Evolutionary conservation across 2,113 vertebrate species (phyloP), one percentile per base, ranked within the genome.

Genomic region (Alaudala cheleensis): DNA sequence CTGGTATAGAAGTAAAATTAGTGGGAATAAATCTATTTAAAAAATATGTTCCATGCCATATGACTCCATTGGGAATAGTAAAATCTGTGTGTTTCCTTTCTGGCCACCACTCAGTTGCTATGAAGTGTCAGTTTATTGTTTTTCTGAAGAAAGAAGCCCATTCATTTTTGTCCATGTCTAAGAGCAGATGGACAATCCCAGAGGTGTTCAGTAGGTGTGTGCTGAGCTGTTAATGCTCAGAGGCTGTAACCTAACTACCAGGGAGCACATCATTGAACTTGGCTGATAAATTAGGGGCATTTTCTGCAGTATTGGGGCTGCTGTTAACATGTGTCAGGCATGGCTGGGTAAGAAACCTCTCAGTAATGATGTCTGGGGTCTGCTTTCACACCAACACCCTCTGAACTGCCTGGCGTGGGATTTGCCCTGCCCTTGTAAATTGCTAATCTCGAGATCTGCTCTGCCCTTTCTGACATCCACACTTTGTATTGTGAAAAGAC

Each of bases 11-110:
- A 61, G 20, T 80, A 74, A 84, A 91, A 83, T 39, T 31, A 71
- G 9, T 28, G 51, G 67, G 64, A 94, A 92, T 86, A 86, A 71
- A 74, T 83, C 86, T 96, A 78, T 97, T 91, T 92, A 9, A 37
- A 93, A 91, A 92, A 34, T 37, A 56, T 92, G 60, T 92, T 94
- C 85, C 86, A 73, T 90, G 79, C 74, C 37, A 54, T 45, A 9
- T 26, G 29, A 42, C 51, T 86, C 90, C 62, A 34, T 0, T 56
- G 67, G 64, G 94, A 76, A 34, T 81, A 88, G 69, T 88, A 71
- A 90, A 88, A 86, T 78, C 47, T 53, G 22, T 83, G 58, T 29
- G 40, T 92, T 90, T 95, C 76, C 86, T 70, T 83, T 78, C 80
- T 92, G 86, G 65, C 44, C 34, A 78, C 22, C 1, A 6, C 49